These are phyloP conservation scores for Tridacna crocea DNA, from an alignment of 2,888 invertebrate species.

Conservation along the genomic window DNA sequence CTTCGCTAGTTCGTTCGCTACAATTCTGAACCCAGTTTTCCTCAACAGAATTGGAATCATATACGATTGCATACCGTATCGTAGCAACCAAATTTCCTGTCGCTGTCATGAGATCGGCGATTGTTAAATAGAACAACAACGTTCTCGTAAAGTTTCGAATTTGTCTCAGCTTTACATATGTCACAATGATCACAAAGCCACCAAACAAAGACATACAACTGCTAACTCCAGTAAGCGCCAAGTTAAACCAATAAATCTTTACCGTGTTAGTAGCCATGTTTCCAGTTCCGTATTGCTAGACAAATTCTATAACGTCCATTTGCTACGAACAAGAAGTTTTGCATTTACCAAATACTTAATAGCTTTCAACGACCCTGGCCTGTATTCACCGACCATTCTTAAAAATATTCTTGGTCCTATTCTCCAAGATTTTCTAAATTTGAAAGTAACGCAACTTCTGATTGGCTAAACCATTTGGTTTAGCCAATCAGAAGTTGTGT, in stretches of 20 bases:
- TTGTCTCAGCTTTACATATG: conserved; percentile 36
- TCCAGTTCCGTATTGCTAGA: too few relatives aligned
- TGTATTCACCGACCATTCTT: too few relatives aligned
- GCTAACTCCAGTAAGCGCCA: conserved; percentile 45
- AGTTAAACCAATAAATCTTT: conserved; percentile 18
- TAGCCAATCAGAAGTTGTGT: too few relatives aligned
- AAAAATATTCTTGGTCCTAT: too few relatives aligned
- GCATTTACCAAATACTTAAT: too few relatives aligned
- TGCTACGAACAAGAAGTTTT: too few relatives aligned
- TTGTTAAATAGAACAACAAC: conserved; percentile 60
- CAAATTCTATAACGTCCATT: too few relatives aligned
- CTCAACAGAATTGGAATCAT: conserved; percentile 6
- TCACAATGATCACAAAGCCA: conserved; percentile 58
- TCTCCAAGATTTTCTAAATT: too few relatives aligned
- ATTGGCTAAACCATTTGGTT: too few relatives aligned
- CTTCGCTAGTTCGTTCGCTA: not conserved
- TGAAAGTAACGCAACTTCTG: too few relatives aligned
- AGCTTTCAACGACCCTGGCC: too few relatives aligned
- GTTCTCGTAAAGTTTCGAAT: conserved; percentile 56
- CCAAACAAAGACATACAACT: conserved; percentile 64
- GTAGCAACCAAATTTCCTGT: conserved; percentile 58
- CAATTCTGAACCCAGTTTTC: conserved; percentile 2
- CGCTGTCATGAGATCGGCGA: conserved; percentile 60
- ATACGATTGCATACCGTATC: conserved; percentile 38
- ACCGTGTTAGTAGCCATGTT: conserved; percentile 10